Evolutionary conservation across 2,888 invertebrate species (phyloP).

Genomic region (Mechanitis mazaeus): DNA sequence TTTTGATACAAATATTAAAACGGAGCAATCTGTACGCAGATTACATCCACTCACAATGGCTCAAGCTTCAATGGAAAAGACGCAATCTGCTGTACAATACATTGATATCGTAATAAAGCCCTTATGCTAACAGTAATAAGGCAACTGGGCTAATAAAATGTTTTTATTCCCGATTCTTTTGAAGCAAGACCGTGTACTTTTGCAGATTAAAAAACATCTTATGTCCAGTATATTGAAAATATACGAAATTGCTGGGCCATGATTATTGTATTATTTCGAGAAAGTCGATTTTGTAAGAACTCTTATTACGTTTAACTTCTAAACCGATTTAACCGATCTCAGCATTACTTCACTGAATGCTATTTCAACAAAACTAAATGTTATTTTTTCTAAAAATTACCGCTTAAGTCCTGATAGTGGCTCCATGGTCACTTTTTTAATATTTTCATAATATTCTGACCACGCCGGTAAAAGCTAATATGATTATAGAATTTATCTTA

Average conservation of each 20-base stretch:
- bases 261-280: too few species aligned
- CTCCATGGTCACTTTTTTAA: too few species aligned
- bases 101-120: conserved; percentile 12
- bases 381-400: too few species aligned
- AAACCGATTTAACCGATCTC: too few species aligned
- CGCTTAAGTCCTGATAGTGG: too few species aligned
- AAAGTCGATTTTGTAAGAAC: too few species aligned
- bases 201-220: background rate
- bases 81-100: conserved; percentile 25
- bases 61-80: conserved; percentile 25
- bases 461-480: too few species aligned
- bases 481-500: background rate
- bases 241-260: too few species aligned
- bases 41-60: conserved; percentile 26
- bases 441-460: too few species aligned
- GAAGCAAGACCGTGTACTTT: background rate
- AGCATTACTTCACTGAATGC: too few species aligned
- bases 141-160: background rate
- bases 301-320: too few species aligned
- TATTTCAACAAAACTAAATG: too few species aligned
- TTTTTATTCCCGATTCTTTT: conserved; percentile 3
- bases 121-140: conserved; percentile 10
- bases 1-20: conserved; percentile 21
- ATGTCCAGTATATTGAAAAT: background rate
- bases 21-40: conserved; percentile 21